Percentiles rank a stretch among this genome's conserved stretches.
Conservation (phyloP, 2,888 invertebrate genomes). For the Cyrtodaria siliqua region DNA sequence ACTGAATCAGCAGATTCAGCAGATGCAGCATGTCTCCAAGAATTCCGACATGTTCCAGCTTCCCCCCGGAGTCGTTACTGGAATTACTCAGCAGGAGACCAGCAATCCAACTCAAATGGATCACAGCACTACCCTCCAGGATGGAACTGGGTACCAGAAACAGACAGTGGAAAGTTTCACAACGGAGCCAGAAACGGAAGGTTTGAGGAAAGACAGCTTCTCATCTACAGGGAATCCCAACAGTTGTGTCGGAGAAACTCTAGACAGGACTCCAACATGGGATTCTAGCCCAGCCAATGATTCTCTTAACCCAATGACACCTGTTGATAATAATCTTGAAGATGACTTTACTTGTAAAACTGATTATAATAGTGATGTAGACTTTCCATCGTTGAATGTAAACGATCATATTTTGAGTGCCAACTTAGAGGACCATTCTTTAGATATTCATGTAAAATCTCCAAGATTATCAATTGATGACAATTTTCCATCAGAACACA, state of each 20-base stretch:
- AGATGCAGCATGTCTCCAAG: slow-evolving; percentile 63
- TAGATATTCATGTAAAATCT: slow-evolving; percentile 21
- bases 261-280: slow-evolving; percentile 19
- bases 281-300: slow-evolving; percentile 14
- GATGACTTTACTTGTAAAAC: background rate
- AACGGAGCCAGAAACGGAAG: background rate
- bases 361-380: background rate
- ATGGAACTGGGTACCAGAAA: slow-evolving; percentile 2
- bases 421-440: slow-evolving; percentile 18
- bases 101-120: slow-evolving; percentile 11
- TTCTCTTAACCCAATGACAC: slow-evolving; percentile 3
- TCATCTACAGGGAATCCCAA: slow-evolving; percentile 12
- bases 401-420: slow-evolving; percentile 4
- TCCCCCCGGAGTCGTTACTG: slow-evolving; percentile 71
- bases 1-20: slow-evolving; percentile 74
- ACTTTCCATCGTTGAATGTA: slow-evolving; percentile 21
- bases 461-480: slow-evolving; percentile 32
- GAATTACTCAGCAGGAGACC: slow-evolving; percentile 9
- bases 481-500: slow-evolving; percentile 17
- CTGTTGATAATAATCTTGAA: background rate
- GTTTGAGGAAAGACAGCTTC: background rate
- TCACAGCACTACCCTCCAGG: background rate
- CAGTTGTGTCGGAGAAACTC: slow-evolving; percentile 9
- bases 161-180: background rate
- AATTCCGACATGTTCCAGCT: slow-evolving; percentile 73